A percentile compares a stretch with the other conserved stretches of the same genome.
Evolutionary conservation across 2,888 invertebrate genomes (phyloP).

Genomic region (Pocota personata): DNA sequence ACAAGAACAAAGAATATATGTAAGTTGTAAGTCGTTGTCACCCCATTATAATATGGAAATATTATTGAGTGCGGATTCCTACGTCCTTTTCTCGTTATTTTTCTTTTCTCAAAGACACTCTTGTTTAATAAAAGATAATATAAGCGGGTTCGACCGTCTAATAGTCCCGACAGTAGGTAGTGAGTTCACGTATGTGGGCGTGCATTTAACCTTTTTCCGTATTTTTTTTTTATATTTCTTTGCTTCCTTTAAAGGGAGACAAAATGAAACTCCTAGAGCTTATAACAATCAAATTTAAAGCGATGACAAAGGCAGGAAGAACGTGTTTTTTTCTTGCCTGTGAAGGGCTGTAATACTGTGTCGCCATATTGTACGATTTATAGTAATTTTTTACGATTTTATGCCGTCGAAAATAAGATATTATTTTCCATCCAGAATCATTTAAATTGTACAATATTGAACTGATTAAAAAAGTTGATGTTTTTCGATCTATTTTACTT

Average conservation of each 20-base stretch:
- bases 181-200: conserved; percentile 16
- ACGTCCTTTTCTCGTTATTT: conserved; percentile 53
- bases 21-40: conserved; percentile 64
- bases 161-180: conserved; percentile 9
- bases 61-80: conserved; percentile 56
- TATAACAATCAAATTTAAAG: conserved; percentile 52
- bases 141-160: conserved; percentile 34
- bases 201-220: conserved; percentile 6
- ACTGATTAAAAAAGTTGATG: too few relatives aligned
- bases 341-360: too few relatives aligned
- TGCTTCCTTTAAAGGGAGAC: not conserved
- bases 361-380: too few relatives aligned
- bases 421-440: too few relatives aligned
- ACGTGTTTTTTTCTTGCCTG: conserved; percentile 16
- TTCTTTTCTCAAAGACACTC: conserved; percentile 42
- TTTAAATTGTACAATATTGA: too few relatives aligned
- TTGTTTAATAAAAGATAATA: conserved; percentile 65
- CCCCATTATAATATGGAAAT: conserved; percentile 70
- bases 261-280: conserved; percentile 45
- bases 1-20: conserved; percentile 50
- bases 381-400: too few relatives aligned
- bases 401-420: too few relatives aligned
- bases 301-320: conserved; percentile 24
- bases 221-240: not conserved
- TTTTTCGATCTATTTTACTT: too few relatives aligned